These are phyloP conservation scores for Drosophila rhopaloa DNA, from an alignment of 1,140 invertebrate genomes.

Conservation along the genomic window DNA sequence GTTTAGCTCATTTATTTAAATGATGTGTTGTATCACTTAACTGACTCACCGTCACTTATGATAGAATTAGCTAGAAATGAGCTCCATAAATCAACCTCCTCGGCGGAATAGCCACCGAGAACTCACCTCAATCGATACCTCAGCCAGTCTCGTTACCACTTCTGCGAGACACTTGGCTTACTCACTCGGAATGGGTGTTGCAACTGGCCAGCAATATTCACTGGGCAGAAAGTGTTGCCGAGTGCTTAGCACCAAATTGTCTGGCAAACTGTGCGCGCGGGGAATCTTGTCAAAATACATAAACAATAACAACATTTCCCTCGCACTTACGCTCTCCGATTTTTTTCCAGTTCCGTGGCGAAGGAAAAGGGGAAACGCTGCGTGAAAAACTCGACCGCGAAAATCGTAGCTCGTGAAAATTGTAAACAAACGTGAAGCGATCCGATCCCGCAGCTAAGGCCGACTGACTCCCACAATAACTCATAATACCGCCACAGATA, in stretches of 20 bases:
- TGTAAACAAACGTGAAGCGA: conserved; percentile 68
- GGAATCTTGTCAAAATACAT: conserved; percentile 83
- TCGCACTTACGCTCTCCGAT: conserved; percentile 65
- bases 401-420: conserved; percentile 79
- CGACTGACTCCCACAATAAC: conserved; percentile 77
- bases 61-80: conserved; percentile 18
- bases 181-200: conserved; percentile 21
- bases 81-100: conserved; percentile 32
- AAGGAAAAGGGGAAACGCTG: conserved; percentile 44
- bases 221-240: conserved; percentile 5
- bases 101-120: conserved; percentile 4
- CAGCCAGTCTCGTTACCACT: conserved; percentile 30
- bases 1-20: no score
- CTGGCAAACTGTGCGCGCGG: conserved; percentile 65
- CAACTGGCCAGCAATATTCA: conserved; percentile 14
- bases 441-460: conserved; percentile 67
- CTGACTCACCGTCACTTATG: conserved; percentile 18
- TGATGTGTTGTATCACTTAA: background rate
- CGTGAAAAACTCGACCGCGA: conserved; percentile 79
- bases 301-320: conserved; percentile 82
- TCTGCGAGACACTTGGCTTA: conserved; percentile 39
- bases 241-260: conserved; percentile 67
- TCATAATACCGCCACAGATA: conserved; percentile 59
- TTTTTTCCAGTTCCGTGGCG: conserved; percentile 1
- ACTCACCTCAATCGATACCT: conserved; percentile 21